A percentile compares a stretch with the other conserved stretches of the same genome.
Evolutionary conservation across 2,113 vertebrate species (phyloP).

Genomic region (Dryoscopus gambensis): DNA sequence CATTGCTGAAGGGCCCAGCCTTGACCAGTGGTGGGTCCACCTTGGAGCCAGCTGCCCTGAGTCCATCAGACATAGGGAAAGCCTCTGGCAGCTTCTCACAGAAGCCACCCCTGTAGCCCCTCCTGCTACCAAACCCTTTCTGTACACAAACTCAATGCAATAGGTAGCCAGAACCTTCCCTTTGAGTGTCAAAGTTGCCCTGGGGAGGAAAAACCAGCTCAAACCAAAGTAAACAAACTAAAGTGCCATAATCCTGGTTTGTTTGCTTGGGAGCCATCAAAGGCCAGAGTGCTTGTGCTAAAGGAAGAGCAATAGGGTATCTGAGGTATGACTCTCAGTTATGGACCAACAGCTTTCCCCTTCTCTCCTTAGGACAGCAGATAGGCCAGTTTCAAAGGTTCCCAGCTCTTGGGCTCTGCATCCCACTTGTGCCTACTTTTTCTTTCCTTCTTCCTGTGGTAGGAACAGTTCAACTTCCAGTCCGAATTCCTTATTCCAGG

Average conservation of each 20-base stretch:
- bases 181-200: neutral
- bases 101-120: neutral
- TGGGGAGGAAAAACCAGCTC: neutral
- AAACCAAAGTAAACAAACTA: neutral
- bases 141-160: neutral
- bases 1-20: neutral
- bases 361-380: neutral
- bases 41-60: neutral
- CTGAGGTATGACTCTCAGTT: neutral
- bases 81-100: neutral
- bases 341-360: neutral
- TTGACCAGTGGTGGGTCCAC: neutral
- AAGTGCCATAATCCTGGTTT: neutral
- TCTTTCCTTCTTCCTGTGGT: neutral
- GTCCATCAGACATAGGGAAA: neutral
- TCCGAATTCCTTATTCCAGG: neutral
- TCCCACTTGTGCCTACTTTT: neutral
- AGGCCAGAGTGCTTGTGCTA: neutral
- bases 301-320: neutral
- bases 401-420: neutral
- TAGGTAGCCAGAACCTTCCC: neutral
- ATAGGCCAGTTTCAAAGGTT: neutral
- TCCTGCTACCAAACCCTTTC: neutral
- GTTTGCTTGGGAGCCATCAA: neutral
- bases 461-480: neutral